Evolutionary conservation across 2,888 invertebrate genomes (phyloP), one percentile per base, ranked within the genome.

Genomic region (Cyrtodaria siliqua): DNA sequence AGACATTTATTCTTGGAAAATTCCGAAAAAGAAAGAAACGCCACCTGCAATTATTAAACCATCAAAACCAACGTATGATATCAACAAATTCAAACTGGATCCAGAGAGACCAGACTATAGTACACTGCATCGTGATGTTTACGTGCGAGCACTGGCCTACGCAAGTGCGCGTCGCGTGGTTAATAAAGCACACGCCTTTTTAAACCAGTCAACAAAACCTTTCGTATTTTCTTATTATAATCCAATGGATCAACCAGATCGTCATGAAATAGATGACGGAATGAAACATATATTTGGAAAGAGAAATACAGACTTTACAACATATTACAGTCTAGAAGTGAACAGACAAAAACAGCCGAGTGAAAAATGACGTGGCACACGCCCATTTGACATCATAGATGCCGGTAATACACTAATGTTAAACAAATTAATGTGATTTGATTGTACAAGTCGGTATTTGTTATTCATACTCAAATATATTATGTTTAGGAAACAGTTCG

Each of bases 211-310:
- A 1, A 76, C 75, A 49, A 68, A 59, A 59, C 75, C 79, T 4
- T 72, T 60, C 40, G 64, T 76, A 16, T 79, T 79, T 66, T 79
- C 79, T 9, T 79, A 79, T 42, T 76, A 72, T 62, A 33, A 49
- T 27, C 40, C 8, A 27, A 4, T 52, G 26, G 20, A n/a, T 27
- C 42, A 23, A 42, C 16, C 59, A 27, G n/a, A n/a, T 27, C 27
- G 14, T 12, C 12, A 9, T 12, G 16, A 20, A 6, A 24, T 6
- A n/a, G 24, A 52, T 2, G 24, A 63, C 3, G 63, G 40, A 42
- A 63, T 63, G 63, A 24, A 40, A 26, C 63, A 55, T 44, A 55
- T 63, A n/a, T 63, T 63, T 42, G 63, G 63, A 6, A n/a, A 38
- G 16, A 42, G 38, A 27, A 44, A 20, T 6, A 20, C 38, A 24